Evolutionary conservation across 2,888 invertebrate species (phyloP).

Genomic region (Polydrusus pterygomalis): DNA sequence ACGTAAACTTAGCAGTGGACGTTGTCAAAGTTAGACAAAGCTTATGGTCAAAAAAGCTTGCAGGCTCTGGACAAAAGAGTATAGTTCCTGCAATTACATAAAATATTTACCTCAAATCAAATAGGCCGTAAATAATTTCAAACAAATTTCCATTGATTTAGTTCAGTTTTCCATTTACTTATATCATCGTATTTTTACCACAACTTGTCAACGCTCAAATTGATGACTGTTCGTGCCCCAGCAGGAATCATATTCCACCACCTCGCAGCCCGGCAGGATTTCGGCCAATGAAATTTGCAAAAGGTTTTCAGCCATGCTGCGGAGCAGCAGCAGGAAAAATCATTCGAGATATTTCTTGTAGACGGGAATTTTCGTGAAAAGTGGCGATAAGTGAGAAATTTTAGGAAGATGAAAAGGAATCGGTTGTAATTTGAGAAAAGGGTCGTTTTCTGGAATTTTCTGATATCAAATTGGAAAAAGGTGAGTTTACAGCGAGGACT

Average conservation of each 20-base stretch:
- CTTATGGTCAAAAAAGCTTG: no score
- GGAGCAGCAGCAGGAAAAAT: slow-evolving; percentile 20
- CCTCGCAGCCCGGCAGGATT: slow-evolving; percentile 37
- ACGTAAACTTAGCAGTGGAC: no score
- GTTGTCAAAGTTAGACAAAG: no score
- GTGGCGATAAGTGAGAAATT: neutral
- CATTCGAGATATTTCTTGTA: slow-evolving; percentile 24
- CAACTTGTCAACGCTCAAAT: no score
- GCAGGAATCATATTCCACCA: slow-evolving; percentile 28
- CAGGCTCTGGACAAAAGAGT: no score
- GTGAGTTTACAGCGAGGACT: neutral
- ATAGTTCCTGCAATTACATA: no score
- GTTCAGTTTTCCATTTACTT: no score
- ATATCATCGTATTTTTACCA: no score
- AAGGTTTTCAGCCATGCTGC: slow-evolving; percentile 40
- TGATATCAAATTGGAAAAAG: slow-evolving; percentile 4
- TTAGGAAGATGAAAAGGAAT: neutral
- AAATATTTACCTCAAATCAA: no score
- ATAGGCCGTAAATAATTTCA: no score
- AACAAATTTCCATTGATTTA: no score
- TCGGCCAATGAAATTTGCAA: slow-evolving; percentile 47
- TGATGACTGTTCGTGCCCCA: neutral
- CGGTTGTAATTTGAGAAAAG: neutral
- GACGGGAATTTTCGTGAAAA: slow-evolving; percentile 5
- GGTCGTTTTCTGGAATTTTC: no score